Evolutionary conservation across 2,888 invertebrate genomes (phyloP), one percentile per base, ranked within the genome.

Genomic region (Cataglyphis rosenhaueri): DNA sequence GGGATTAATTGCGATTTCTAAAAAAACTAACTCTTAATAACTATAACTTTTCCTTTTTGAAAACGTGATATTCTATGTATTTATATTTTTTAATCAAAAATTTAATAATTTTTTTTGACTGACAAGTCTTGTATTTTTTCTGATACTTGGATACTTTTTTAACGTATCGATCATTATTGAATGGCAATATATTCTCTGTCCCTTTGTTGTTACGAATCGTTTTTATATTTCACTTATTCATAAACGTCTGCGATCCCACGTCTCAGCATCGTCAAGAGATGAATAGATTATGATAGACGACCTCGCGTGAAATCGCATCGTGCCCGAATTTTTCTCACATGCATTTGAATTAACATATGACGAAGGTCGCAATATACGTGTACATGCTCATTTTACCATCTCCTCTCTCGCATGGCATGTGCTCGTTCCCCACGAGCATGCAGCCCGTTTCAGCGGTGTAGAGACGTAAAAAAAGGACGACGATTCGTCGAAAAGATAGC

Each of bases 401-500:
- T 68, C 57, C 70, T 76, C 71, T 84, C 76, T 76, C 87, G 71
- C 74, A 59, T 62, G 75, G 75, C 86, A 88, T 88, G 86, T 86
- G 84, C 78, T 81, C 85, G 82, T 83, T 83, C 76, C 75, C 66
- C 74, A 35, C 75, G 25, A n/a, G 64, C 71, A 81, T 52, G 81
- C 61, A 78, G 62, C 81, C 57, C 71, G 55, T 82, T 78, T 73
- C 38, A 84, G 78, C 74, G 78, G 83, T 65, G 81, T 76, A 59
- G 81, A 78, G 44, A 88, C 68, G 84, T 84, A 87, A 89, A 89
- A 84, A 87, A 87, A 86, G 71, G 21, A 70, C 35, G 85, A 89
- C 82, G 90, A 90, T 89, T 90, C 89, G 87, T 86, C 84, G 90
- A 88, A 90, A 89, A 90, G 88, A 89, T 89, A 90, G 88, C 89